Evolutionary conservation across 2,888 invertebrate genomes (phyloP).

Genomic region (Chirona hameri): DNA sequence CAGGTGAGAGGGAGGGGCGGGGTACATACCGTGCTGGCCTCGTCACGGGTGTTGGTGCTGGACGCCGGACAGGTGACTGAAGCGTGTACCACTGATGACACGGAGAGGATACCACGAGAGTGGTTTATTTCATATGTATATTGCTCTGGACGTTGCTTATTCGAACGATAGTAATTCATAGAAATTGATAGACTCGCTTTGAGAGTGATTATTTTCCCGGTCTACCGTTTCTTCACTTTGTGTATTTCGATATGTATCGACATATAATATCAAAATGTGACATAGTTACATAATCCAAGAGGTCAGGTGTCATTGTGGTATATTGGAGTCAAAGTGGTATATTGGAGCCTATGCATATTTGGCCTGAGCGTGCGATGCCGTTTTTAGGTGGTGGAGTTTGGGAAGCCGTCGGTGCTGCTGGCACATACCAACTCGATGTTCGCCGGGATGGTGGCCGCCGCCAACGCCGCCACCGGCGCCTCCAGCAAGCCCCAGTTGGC

Average conservation of each 20-base stretch:
- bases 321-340: too few species aligned
- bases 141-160: slow-evolving; percentile 45
- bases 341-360: too few species aligned
- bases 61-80: slow-evolving; percentile 51
- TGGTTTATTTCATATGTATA: slow-evolving; percentile 39
- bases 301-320: too few species aligned
- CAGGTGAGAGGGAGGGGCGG: too few species aligned
- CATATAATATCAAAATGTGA: too few species aligned
- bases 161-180: neutral
- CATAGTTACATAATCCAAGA: too few species aligned
- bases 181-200: too few species aligned
- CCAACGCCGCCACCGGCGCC: neutral
- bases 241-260: too few species aligned
- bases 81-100: neutral
- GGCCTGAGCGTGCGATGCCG: neutral
- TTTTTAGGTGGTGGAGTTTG: slow-evolving; percentile 39
- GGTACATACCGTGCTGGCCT: slow-evolving; percentile 55
- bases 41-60: slow-evolving; percentile 56
- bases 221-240: too few species aligned
- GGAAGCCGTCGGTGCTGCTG: slow-evolving; percentile 36
- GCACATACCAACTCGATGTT: slow-evolving; percentile 36
- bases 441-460: slow-evolving; percentile 36
- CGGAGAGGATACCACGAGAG: neutral
- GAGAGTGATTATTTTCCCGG: too few species aligned
- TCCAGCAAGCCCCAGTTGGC: neutral